Evolutionary conservation across 2,797 vertebrate species (phyloP), one percentile per base, ranked within the genome.

Genomic region (Characodon lateralis): DNA sequence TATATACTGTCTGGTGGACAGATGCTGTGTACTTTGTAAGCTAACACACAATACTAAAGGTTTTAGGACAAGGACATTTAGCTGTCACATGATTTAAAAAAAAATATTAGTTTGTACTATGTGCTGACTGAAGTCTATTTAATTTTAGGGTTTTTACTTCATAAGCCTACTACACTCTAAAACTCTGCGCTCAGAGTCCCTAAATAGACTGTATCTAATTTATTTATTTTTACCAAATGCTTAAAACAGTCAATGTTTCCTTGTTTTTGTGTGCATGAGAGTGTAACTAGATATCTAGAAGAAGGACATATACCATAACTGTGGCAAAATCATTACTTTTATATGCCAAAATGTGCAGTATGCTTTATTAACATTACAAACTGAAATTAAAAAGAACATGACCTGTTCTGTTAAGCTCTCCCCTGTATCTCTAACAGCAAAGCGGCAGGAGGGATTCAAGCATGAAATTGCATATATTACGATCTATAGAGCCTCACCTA

Each of bases 381-480:
- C 78, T 72, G 83, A 63, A 80, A 79, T 76, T 70, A 55, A 50
- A 46, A 53, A 74, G 81, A 71, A 72, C 55, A 77, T 72, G 61
- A 79, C 20, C 48, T 43, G 75, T 75, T 83, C 73, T 83, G 78
- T 87, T 66, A 22, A 39, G 53, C 61, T 7, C 41, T 58, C 68
- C 58, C 35, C 73, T 83, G 71, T 82, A 79, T 80, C 65, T 82
- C 74, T 71, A 71, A 79, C 77, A 71, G 77, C 51, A 72, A 77
- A 80, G 74, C 28, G 56, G 75, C 78, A 88, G 77, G 74, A 80
- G 53, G 43, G 63, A 71, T 71, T 85, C 84, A 83, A 76, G 85
- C 87, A 41, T 76, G 74, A 79, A 78, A 82, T 78, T 81, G 75
- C 79, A 87, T 78, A 82, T 79, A 85, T 85, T 79, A 80, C 12